Conservation (phyloP, 2,797 vertebrate genomes). For the Huso huso region DNA sequence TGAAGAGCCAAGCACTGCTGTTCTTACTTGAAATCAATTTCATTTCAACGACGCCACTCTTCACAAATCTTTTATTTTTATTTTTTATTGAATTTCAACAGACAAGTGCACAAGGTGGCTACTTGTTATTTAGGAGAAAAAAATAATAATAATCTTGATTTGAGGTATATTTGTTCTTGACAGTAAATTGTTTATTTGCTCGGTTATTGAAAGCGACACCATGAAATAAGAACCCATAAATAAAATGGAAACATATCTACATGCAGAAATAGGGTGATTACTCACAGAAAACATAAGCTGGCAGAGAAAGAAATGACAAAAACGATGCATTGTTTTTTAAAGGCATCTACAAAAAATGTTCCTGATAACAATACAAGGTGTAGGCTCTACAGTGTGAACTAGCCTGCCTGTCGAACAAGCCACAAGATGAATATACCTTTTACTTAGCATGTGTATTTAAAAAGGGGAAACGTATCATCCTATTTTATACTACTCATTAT, state of each 20-base stretch:
- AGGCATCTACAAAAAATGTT: no score
- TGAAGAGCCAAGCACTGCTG: slow-evolving; percentile 11
- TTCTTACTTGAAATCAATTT: slow-evolving; percentile 21
- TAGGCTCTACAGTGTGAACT: no score
- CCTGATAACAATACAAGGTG: no score
- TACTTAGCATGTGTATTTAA: slow-evolving; percentile 7
- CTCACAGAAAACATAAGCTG: slow-evolving; percentile 21
- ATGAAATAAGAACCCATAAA: slow-evolving; percentile 34
- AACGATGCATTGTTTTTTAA: background rate
- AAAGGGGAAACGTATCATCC: slow-evolving; percentile 6
- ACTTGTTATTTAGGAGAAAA: slow-evolving; percentile 20
- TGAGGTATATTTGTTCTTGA: slow-evolving; percentile 28
- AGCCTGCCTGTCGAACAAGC: no score
- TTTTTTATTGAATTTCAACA: slow-evolving; percentile 47
- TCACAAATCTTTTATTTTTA: slow-evolving; percentile 36
- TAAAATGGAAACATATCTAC: slow-evolving; percentile 29
- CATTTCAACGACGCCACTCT: slow-evolving; percentile 34
- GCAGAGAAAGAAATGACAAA: background rate
- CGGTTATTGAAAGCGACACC: slow-evolving; percentile 44
- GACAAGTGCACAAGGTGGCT: slow-evolving; percentile 29
- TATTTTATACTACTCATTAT: no score
- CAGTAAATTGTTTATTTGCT: slow-evolving; percentile 31
- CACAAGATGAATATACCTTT: no score
- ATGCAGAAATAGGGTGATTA: slow-evolving; percentile 36
- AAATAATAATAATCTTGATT: slow-evolving; percentile 27